Evolutionary conservation across 2,888 invertebrate genomes (phyloP), one percentile per base, ranked within the genome.

Genomic region (Apotomis betuletana): DNA sequence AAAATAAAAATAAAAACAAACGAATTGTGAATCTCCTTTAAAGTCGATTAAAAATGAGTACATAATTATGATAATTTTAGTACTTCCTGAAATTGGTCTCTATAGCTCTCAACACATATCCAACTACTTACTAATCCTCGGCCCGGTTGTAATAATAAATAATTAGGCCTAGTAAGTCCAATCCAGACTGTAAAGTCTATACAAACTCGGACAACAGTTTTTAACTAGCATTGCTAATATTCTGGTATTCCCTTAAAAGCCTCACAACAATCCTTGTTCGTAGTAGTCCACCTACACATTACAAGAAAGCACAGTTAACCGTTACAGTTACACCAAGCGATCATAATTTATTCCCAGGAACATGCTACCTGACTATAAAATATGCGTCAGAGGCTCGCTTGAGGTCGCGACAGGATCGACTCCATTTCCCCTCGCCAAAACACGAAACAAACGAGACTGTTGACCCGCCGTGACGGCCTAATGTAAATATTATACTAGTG

Each of bases 401-500:
- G 64, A 54, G 64, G 64, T 55, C 54, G 64, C 54, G 36, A 10
- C 44, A 27, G 55, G 65, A 65, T 46, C 54, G 13, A 9, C 54
- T 57, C 36, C 44, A 57, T 65, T 65, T 65, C 57, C 65, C 65
- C 55, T 65, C 55, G 55, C 64, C 38, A 65, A 65, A 57, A 49
- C 49, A 8, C 49, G 49, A 49, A 57, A 36, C 12, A 64, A 64
- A 55, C 55, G 27, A 55, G 65, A 65, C n/a, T 64, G 65, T 57
- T 65, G 65, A 65, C 65, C 65, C 46, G 55, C 4, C 44, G 64
- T 58, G 58, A 58, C 58, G 58, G 12, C 65, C 27, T 65, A 65
- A 65, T 65, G 46, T 55, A 65, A 65, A 65, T 65, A 65, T 65
- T 65, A 65, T 65, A 57, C 65, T 65, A 65, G 55, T 57, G 65